Evolutionary conservation across 2,113 vertebrate genomes (phyloP).

Genomic region (Hiodon alosoides): DNA sequence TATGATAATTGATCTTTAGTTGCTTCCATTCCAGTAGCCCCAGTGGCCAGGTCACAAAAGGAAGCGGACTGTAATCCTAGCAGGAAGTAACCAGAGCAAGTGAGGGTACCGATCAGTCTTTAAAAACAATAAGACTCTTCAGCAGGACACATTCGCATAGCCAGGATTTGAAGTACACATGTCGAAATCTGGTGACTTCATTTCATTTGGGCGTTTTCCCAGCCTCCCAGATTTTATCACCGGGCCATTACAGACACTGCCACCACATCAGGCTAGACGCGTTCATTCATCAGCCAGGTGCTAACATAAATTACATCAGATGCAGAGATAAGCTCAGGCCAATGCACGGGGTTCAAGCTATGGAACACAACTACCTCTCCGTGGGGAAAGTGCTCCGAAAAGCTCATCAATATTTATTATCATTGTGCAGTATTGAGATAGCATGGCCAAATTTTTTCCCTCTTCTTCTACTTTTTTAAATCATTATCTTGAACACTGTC

Average conservation of each 20-base stretch:
- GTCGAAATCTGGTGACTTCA: slow-evolving; percentile 2
- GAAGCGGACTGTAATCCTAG: neutral
- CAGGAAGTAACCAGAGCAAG: neutral
- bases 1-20: neutral
- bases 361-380: slow-evolving; percentile 9
- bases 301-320: neutral
- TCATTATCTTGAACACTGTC: slow-evolving; percentile 10
- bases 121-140: slow-evolving; percentile 18
- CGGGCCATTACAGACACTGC: slow-evolving; percentile 5
- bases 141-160: neutral
- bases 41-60: neutral
- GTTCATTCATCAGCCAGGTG: slow-evolving; percentile 9
- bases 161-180: slow-evolving; percentile 2
- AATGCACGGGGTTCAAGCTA: neutral
- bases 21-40: neutral
- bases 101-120: neutral
- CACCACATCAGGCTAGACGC: slow-evolving; percentile 10
- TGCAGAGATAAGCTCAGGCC: neutral
- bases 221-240: slow-evolving; percentile 11
- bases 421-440: slow-evolving; percentile 8
- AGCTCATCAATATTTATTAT: slow-evolving; percentile 26
- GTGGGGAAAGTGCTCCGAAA: neutral
- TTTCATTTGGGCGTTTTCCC: slow-evolving; percentile 1
- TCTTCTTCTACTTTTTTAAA: neutral
- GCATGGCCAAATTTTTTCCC: slow-evolving; percentile 7